Evolutionary conservation across 2,797 vertebrate genomes (phyloP).

Genomic region (Psittacula derbiana): DNA sequence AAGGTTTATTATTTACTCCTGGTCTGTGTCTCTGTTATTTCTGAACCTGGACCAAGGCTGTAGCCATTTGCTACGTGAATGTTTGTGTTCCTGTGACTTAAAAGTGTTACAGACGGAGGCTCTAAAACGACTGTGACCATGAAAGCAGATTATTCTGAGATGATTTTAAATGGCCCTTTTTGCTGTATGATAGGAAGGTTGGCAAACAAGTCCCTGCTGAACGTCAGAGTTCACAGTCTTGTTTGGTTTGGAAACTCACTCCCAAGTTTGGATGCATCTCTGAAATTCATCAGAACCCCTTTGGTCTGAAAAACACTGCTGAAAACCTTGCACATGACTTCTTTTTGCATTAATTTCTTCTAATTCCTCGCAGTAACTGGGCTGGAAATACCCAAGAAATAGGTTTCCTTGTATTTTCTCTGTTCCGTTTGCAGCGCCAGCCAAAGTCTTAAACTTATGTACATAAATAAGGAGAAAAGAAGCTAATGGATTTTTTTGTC

Average conservation of each 20-base stretch:
- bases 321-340: background rate
- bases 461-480: background rate
- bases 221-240: background rate
- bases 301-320: background rate
- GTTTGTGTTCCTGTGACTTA: background rate
- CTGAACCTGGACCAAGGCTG: slow-evolving; percentile 17
- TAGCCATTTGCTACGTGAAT: background rate
- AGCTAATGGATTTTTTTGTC: background rate
- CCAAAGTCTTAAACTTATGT: background rate
- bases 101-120: background rate
- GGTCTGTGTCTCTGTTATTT: background rate
- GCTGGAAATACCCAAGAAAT: slow-evolving; percentile 11
- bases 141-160: background rate
- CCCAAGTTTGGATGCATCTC: slow-evolving; percentile 20
- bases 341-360: background rate
- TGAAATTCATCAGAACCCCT: slow-evolving; percentile 14
- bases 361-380: slow-evolving; percentile 18
- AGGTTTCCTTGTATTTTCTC: background rate
- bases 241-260: slow-evolving; percentile 25
- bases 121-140: background rate
- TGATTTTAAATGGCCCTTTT: background rate
- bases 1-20: slow-evolving; percentile 26
- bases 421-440: background rate
- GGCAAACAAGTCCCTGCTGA: background rate
- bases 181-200: background rate